phyloP scores from a whole-genome alignment of 2,113 vertebrate species.

The Athene cunicularia region DNA sequence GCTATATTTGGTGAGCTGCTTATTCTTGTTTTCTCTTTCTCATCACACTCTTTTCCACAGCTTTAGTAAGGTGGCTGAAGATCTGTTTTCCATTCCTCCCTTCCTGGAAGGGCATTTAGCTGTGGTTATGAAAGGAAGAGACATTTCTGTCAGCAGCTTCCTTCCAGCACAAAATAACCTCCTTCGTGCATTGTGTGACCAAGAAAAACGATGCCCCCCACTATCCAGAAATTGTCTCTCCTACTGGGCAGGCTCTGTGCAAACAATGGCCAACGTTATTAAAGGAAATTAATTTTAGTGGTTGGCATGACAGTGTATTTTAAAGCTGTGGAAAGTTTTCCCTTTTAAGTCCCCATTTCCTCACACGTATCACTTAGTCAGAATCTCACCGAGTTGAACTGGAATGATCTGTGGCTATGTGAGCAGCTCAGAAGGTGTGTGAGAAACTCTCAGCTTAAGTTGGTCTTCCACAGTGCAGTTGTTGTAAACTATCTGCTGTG shows the following conservation, averaged over 20 bases:
- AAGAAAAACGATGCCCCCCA: not conserved
- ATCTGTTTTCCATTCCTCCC: conserved; percentile 27
- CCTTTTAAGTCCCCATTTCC: not conserved
- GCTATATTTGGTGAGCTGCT: not conserved
- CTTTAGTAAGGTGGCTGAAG: conserved; percentile 9
- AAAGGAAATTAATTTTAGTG: not conserved
- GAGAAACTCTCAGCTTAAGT: not conserved
- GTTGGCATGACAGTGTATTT: not conserved
- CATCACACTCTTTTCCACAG: conserved; percentile 15
- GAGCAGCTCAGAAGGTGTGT: not conserved
- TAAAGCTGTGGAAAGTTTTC: not conserved
- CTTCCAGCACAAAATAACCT: conserved; percentile 6
- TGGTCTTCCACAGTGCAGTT: not conserved
- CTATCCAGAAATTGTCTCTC: not conserved
- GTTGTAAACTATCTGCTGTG: not conserved
- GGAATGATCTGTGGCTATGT: not conserved
- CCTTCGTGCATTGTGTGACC: not conserved
- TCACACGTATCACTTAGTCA: not conserved
- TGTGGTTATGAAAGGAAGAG: conserved; percentile 30
- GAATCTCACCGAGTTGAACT: not conserved
- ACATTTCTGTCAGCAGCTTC: conserved; percentile 26
- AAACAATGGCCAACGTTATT: not conserved
- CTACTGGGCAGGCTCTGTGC: not conserved
- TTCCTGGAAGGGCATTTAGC: conserved; percentile 38
- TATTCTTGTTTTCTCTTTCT: conserved; percentile 19